Percentiles rank a stretch among this genome's conserved stretches.
Evolutionary conservation across 2,888 invertebrate species (phyloP).

Genomic region (Tetranychus piercei): DNA sequence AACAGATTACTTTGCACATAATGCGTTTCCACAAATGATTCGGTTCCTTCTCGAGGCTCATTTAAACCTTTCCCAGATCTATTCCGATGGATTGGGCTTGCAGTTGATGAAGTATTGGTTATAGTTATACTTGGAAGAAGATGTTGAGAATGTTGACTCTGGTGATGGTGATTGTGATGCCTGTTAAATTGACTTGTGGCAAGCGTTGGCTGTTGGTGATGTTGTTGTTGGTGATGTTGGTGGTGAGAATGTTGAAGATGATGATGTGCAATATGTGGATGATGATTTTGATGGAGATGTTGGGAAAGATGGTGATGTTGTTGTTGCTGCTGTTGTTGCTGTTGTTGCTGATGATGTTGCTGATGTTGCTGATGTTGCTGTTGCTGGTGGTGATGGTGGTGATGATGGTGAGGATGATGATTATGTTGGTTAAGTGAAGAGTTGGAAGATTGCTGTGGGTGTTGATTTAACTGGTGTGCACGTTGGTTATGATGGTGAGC

Average conservation of each 20-base stretch:
- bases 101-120: background rate
- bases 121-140: background rate
- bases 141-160: constrained; percentile 1
- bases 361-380: background rate
- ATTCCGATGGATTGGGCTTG: background rate
- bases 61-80: background rate
- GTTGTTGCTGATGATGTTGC: constrained; percentile 17
- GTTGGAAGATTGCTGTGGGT: constrained; percentile 8
- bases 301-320: background rate
- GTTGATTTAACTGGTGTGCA: constrained; percentile 5
- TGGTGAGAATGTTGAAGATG: background rate
- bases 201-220: background rate
- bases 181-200: background rate
- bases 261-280: background rate
- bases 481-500: background rate
- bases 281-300: background rate
- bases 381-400: background rate
- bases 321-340: background rate
- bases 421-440: constrained; percentile 9
- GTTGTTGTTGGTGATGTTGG: background rate
- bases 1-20: background rate
- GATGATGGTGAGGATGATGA: background rate
- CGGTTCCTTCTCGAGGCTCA: background rate
- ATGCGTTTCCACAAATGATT: background rate
- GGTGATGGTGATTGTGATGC: constrained; percentile 1